These are phyloP conservation scores for Edolisoma coerulescens DNA, from an alignment of 2,113 vertebrate genomes.

Conservation along the genomic window DNA sequence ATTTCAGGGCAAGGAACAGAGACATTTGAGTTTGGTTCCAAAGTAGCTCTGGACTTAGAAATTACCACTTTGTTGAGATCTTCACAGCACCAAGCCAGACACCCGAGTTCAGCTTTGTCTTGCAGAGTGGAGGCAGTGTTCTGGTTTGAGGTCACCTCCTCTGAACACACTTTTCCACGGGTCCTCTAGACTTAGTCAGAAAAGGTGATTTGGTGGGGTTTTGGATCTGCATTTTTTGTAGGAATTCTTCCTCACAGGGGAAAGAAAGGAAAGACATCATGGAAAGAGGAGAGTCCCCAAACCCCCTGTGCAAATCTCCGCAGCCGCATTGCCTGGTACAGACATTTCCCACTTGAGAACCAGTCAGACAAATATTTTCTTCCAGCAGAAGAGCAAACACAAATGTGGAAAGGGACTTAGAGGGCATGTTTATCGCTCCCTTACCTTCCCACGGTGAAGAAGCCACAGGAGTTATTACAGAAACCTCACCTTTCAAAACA, in stretches of 20 bases:
- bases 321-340: background rate
- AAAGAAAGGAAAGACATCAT: background rate
- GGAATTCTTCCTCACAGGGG: background rate
- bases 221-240: background rate
- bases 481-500: slow-evolving; percentile 54
- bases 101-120: background rate
- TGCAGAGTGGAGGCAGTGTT: background rate
- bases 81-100: background rate
- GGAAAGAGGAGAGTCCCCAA: background rate
- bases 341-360: background rate
- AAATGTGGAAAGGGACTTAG: background rate
- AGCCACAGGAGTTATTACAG: slow-evolving; percentile 47
- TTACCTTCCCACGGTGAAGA: slow-evolving; percentile 45
- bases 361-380: background rate
- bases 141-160: background rate
- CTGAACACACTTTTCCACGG: background rate
- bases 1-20: background rate
- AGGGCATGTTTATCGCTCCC: background rate
- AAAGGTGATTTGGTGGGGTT: background rate
- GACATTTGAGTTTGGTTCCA: background rate
- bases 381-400: slow-evolving; percentile 14
- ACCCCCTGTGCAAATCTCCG: background rate
- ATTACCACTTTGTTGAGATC: background rate
- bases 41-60: background rate
- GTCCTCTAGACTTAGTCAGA: background rate